Evolutionary conservation across 2,888 invertebrate genomes (phyloP), one percentile per base, ranked within the genome.

Genomic region (Lasioglossum figueresi): DNA sequence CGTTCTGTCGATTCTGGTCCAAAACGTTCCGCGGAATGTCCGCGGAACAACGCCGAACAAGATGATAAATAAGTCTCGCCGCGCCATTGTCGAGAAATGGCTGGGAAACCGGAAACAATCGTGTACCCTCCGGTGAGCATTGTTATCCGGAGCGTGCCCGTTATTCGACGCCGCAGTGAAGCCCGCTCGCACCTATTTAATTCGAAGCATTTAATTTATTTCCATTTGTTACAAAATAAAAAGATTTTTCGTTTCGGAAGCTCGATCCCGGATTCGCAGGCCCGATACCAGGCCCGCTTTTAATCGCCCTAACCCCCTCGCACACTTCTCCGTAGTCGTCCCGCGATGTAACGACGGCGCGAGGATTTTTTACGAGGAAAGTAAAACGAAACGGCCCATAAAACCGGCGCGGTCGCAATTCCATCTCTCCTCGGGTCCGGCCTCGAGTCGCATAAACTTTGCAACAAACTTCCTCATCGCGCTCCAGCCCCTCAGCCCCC

Each of bases 321-420:
- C 3, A 52, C 10, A 1, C 52, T 52, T 52, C 52, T n/a, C 52
- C n/a, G 23, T n/a, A 2, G 52, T 52, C 52, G 10, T 23, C 59
- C 43, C 14, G 48, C 43, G 63, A 80, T 81, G 79, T 84, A 82
- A 81, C 84, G 88, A 71, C 72, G 86, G 84, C 80, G 88, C 84
- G 87, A 83, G 90, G 87, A 91, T 91, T 92, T 93, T 92, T 92
- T 92, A 92, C 91, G 92, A 91, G 87, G 85, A 89, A 91, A 90
- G 92, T 92, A 93, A 93, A 93, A 91, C 91, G 91, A 89, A 91
- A 93, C 91, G 91, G 85, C 82, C 91, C 90, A 91, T 93, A 93
- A 92, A 92, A 91, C 90, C 80, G 81, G 70, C 83, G 75, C 74
- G 59, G 79, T 68, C 56, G 63, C 83, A 83, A 73, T 83, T 74